Conservation (phyloP, 2,113 vertebrate species). For the Oryzias javanicus region DNA sequence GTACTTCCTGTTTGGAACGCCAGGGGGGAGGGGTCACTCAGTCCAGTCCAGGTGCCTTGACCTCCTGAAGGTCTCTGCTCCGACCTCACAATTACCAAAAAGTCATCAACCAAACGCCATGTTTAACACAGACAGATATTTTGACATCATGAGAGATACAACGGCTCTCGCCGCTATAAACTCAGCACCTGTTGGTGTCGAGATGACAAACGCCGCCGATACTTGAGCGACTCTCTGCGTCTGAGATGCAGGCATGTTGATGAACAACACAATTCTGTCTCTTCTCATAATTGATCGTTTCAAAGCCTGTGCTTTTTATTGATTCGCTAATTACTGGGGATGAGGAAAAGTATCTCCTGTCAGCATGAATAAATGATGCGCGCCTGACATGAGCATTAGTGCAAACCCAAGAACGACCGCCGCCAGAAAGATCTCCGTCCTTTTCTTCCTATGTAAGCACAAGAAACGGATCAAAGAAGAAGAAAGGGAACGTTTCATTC, state of each 20-base stretch:
- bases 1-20: too few species aligned
- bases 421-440: background rate
- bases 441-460: background rate
- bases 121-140: constrained; percentile 13
- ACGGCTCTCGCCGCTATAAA: constrained; percentile 36
- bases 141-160: constrained; percentile 29
- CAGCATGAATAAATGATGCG: constrained; percentile 73
- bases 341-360: constrained; percentile 61
- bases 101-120: constrained; percentile 38
- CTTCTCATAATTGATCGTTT: constrained; percentile 64
- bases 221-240: constrained; percentile 58
- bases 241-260: constrained; percentile 62
- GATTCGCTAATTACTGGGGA: constrained; percentile 74
- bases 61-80: constrained; percentile 39
- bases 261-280: constrained; percentile 50
- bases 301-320: constrained; percentile 68
- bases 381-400: constrained; percentile 58
- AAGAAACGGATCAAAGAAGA: constrained; percentile 10
- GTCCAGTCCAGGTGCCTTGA: constrained; percentile 17
- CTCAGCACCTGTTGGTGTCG: constrained; percentile 38
- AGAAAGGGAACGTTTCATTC: constrained; percentile 12
- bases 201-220: constrained; percentile 58
- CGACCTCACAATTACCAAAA: constrained; percentile 26
- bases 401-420: constrained; percentile 35
- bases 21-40: too few species aligned